Evolutionary conservation across 2,797 vertebrate species (phyloP).

Genomic region (Hipposideros larvatus): DNA sequence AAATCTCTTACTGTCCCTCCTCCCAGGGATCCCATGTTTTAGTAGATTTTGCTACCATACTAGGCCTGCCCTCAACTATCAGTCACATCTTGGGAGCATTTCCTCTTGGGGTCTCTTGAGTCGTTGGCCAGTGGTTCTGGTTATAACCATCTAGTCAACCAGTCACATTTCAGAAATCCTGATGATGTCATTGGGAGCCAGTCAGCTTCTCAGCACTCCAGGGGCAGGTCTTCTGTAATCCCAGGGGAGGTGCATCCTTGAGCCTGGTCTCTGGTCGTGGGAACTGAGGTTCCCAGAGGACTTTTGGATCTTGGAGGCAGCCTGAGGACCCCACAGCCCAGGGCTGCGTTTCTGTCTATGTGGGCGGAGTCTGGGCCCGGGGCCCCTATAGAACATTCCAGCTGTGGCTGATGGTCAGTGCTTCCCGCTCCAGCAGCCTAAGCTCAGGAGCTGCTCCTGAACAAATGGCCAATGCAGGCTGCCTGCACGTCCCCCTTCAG

Average conservation of each 20-base stretch:
- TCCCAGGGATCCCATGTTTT: background rate
- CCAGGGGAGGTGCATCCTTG: background rate
- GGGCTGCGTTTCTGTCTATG: no score
- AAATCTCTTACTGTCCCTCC: background rate
- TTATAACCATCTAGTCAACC: background rate
- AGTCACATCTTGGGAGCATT: background rate
- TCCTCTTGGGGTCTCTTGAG: background rate
- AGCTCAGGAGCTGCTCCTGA: no score
- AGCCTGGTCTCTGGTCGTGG: no score
- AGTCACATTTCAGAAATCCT: background rate
- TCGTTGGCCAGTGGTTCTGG: background rate
- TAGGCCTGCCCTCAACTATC: background rate
- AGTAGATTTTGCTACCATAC: background rate
- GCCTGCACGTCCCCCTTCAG: no score
- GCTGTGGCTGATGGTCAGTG: no score
- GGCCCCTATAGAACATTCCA: no score
- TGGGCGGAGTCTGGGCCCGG: no score
- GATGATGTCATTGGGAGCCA: slow-evolving; percentile 18
- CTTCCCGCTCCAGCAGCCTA: no score
- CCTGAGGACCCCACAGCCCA: no score
- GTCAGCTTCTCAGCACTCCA: background rate
- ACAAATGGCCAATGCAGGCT: no score
- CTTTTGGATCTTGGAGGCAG: background rate
- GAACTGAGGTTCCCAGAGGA: background rate
- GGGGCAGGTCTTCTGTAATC: background rate